A percentile compares a stretch with the other conserved stretches of the same genome.
Conservation (phyloP, 2,888 invertebrate species). For the Cordilura impudica region DNA sequence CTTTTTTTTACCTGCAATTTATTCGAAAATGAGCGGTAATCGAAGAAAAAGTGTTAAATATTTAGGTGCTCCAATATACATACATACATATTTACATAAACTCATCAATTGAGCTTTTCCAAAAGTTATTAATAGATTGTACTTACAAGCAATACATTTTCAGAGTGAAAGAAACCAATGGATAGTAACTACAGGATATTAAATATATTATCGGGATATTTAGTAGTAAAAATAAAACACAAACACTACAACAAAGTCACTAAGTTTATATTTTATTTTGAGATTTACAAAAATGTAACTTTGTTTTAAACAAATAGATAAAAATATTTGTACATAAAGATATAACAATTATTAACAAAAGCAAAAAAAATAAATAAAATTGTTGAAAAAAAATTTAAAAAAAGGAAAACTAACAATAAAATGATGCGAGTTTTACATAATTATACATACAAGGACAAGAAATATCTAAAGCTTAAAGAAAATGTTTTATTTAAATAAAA, state of each 20-base stretch:
- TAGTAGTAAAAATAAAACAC: slow-evolving; percentile 64
- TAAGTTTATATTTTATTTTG: slow-evolving; percentile 52
- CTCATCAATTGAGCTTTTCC: too few species aligned
- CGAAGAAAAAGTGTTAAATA: too few species aligned
- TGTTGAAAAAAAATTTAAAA: background rate
- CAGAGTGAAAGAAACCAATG: too few species aligned
- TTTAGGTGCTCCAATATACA: too few species aligned
- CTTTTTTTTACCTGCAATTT: too few species aligned
- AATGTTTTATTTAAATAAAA: background rate
- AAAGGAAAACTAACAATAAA: slow-evolving; percentile 25
- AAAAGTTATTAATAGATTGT: too few species aligned
- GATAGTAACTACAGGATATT: slow-evolving; percentile 3
- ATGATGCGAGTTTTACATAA: slow-evolving; percentile 50
- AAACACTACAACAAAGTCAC: slow-evolving; percentile 61
- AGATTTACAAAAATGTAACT: slow-evolving; percentile 27
- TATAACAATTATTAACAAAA: slow-evolving; percentile 9
- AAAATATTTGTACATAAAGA: slow-evolving; percentile 34
- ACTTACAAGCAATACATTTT: too few species aligned
- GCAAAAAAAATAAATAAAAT: background rate
- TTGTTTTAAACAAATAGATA: slow-evolving; percentile 37
- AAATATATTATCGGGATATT: background rate
- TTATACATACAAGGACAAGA: slow-evolving; percentile 32
- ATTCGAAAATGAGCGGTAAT: too few species aligned
- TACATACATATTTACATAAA: too few species aligned
- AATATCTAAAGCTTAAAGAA: slow-evolving; percentile 11